Percentiles rank a stretch among this genome's conserved stretches.
These are phyloP conservation scores for Epizoanthus ramosus DNA, from an alignment of 92 coral and sea anemone genomes.

Conservation along the genomic window DNA sequence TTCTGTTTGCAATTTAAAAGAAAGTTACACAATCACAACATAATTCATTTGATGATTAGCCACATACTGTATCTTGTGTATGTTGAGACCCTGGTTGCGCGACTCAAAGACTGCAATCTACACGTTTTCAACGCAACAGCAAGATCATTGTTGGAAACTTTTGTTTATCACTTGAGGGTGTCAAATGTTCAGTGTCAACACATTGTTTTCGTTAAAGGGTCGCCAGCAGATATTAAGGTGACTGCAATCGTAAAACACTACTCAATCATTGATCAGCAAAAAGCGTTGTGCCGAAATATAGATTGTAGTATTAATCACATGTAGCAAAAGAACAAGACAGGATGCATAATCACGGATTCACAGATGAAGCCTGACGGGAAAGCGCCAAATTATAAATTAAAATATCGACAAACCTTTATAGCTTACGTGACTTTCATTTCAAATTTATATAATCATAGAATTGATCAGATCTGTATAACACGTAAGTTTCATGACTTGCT, in stretches of 20 bases:
- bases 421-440: constrained; percentile 1
- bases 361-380: neutral
- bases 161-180: neutral
- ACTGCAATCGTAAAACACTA: neutral
- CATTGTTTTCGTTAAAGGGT: too few species aligned
- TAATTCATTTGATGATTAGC: too few species aligned
- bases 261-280: neutral
- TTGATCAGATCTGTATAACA: neutral
- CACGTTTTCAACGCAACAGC: neutral
- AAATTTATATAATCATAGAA: neutral
- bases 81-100: too few species aligned
- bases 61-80: too few species aligned
- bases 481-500: neutral
- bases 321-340: constrained; percentile 5
- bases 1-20: too few species aligned
- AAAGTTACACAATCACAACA: too few species aligned
- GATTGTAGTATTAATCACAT: neutral
- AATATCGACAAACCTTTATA: neutral
- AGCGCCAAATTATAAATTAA: neutral
- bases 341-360: neutral
- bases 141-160: neutral
- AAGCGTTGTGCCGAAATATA: neutral
- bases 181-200: neutral
- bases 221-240: neutral
- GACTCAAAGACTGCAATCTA: neutral